phyloP scores from a whole-genome alignment of 2,888 invertebrate genomes.

The Ormyrus labotus region DNA sequence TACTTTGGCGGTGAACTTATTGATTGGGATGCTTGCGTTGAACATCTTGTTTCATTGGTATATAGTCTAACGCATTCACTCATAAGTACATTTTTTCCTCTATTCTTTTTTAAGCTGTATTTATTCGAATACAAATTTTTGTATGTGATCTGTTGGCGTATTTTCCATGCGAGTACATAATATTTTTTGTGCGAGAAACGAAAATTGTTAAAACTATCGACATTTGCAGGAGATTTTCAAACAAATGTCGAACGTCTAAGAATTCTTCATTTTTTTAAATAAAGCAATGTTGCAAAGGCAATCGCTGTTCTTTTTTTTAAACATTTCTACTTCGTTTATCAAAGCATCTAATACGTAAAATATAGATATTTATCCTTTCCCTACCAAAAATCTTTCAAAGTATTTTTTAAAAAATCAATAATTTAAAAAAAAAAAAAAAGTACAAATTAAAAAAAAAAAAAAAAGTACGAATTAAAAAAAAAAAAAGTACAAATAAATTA shows the following conservation, averaged over 20 bases:
- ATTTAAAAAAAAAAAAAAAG: too few relatives aligned
- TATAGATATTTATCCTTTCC: not conserved
- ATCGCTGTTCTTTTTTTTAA: constrained; percentile 25
- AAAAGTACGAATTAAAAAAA: too few relatives aligned
- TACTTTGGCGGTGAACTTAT: too few relatives aligned
- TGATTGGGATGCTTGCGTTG: too few relatives aligned
- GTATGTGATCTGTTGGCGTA: constrained; percentile 67
- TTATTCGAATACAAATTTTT: constrained; percentile 64
- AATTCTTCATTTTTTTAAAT: constrained; percentile 55
- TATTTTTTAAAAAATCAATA: too few relatives aligned
- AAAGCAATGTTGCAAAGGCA: constrained; percentile 52
- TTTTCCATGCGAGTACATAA: constrained; percentile 58
- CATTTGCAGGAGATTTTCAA: constrained; percentile 38
- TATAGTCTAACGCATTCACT: not conserved
- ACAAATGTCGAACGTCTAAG: constrained; percentile 44
- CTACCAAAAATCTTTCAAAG: too few relatives aligned
- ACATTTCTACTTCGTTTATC: not conserved
- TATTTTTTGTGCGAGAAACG: constrained; percentile 42
- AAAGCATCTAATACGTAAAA: not conserved
- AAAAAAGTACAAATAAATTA: too few relatives aligned
- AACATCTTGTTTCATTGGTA: constrained; percentile 12
- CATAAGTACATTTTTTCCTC: not conserved
- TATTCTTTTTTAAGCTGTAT: constrained; percentile 56
- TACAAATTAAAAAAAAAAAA: too few relatives aligned
- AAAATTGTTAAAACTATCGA: constrained; percentile 45